Percentiles rank a stretch among this genome's conserved stretches.
phyloP scores from a whole-genome alignment of 2,113 vertebrate genomes.

The Burhinus bistriatus region DNA sequence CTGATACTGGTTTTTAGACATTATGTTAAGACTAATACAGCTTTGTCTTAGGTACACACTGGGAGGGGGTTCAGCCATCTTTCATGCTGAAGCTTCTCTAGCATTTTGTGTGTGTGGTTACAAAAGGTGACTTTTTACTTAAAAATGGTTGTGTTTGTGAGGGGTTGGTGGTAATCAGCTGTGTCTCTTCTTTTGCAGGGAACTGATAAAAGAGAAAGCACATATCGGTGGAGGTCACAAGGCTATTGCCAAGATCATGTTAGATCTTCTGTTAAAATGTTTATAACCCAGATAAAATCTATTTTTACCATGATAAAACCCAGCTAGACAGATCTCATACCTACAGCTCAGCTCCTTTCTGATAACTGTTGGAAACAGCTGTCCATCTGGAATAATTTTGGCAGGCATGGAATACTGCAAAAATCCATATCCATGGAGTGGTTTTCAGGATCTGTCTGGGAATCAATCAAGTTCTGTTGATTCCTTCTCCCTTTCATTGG shows the following conservation, averaged over 20 bases:
- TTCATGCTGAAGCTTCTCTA: neutral
- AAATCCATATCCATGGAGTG: neutral
- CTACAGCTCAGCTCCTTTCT: neutral
- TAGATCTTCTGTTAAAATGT: neutral
- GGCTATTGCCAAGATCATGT: neutral
- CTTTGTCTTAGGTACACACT: neutral
- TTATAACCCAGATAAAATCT: neutral
- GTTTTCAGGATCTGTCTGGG: neutral
- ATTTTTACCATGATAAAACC: neutral
- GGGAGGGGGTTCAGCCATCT: neutral
- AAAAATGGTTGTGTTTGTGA: neutral
- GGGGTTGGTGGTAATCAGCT: neutral
- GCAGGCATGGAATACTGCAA: neutral
- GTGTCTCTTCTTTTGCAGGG: neutral
- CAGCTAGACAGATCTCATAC: neutral
- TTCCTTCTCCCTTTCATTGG: neutral
- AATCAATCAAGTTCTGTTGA: neutral
- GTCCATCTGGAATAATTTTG: neutral
- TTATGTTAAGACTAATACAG: neutral
- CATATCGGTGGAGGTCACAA: neutral
- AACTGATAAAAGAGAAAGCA: neutral
- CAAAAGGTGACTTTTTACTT: neutral
- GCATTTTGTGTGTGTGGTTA: neutral
- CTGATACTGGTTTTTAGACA: neutral
- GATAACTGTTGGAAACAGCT: neutral